A percentile compares a stretch with the other conserved stretches of the same genome.
Conservation (phyloP, 2,797 vertebrate species). For the Pseudochirops cupreus region DNA sequence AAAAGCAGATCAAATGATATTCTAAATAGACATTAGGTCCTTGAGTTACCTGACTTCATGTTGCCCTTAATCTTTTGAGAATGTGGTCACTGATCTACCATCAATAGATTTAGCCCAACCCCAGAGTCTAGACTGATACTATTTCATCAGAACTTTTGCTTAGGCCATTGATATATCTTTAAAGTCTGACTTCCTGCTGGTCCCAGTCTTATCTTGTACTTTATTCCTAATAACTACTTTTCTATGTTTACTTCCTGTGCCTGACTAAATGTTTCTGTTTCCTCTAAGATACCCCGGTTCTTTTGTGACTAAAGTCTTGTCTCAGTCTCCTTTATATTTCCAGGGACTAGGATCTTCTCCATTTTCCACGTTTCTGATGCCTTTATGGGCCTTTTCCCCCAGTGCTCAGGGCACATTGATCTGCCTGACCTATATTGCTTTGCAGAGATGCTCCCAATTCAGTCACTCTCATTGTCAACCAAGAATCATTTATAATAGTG, state of each 20-base stretch:
- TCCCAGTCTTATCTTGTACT: not conserved
- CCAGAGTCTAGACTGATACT: not conserved
- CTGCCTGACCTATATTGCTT: not conserved
- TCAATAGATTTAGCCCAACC: not conserved
- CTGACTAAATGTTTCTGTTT: not conserved
- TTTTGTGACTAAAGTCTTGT: not conserved
- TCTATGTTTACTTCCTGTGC: not conserved
- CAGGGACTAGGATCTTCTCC: not conserved
- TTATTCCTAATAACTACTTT: not conserved
- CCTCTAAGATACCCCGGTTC: not conserved
- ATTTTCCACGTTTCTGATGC: not conserved
- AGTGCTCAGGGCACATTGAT: not conserved
- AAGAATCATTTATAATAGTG: not conserved
- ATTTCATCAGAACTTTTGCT: not conserved
- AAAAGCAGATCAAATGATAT: not conserved
- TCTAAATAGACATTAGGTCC: not conserved
- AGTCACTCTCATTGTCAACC: not conserved
- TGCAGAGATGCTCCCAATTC: not conserved
- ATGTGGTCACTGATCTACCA: not conserved
- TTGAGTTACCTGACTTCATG: not conserved
- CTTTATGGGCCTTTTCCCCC: not conserved
- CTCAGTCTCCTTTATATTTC: not conserved
- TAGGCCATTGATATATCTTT: not conserved
- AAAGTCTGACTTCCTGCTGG: not conserved
- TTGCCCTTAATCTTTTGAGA: not conserved